Percentiles rank a stretch among this genome's conserved stretches.
phyloP scores from a whole-genome alignment of 2,113 vertebrate species.

The Serilophus lunatus region DNA sequence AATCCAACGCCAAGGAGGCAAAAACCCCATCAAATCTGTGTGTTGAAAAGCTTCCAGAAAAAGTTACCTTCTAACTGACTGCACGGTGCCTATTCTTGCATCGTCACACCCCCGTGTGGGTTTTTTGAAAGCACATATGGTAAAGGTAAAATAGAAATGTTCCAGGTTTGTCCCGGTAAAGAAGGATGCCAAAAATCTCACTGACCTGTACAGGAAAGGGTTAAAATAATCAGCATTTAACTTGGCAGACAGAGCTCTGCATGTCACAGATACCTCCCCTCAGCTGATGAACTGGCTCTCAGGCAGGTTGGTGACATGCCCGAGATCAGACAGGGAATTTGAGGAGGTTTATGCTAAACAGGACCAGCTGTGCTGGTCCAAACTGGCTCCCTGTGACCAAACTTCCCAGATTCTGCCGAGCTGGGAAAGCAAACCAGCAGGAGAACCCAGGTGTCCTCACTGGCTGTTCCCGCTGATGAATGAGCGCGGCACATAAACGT shows the following conservation, averaged over 20 bases:
- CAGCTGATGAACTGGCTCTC: not conserved
- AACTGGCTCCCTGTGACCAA: not conserved
- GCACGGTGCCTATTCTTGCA: fast-evolving
- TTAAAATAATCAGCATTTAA: not conserved
- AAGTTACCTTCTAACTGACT: not conserved
- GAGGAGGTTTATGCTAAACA: slow-evolving; percentile 5
- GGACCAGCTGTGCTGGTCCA: slow-evolving; percentile 4
- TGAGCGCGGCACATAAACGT: not conserved
- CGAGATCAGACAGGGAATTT: not conserved
- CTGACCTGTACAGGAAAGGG: not conserved
- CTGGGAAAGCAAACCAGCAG: not conserved
- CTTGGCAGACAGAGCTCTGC: not conserved
- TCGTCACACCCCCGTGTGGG: fast-evolving
- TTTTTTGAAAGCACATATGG: fast-evolving
- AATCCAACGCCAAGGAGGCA: fast-evolving
- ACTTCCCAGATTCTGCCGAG: not conserved
- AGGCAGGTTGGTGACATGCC: not conserved
- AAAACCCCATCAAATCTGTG: not conserved
- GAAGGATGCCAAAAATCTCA: not conserved
- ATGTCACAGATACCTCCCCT: not conserved
- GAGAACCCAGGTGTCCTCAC: not conserved
- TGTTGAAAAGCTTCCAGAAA: not conserved
- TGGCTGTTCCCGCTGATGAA: not conserved
- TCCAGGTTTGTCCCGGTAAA: not conserved
- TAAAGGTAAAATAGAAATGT: not conserved